phyloP scores from a whole-genome alignment of 1,140 invertebrate species.

The Amphibalanus amphitrite region DNA sequence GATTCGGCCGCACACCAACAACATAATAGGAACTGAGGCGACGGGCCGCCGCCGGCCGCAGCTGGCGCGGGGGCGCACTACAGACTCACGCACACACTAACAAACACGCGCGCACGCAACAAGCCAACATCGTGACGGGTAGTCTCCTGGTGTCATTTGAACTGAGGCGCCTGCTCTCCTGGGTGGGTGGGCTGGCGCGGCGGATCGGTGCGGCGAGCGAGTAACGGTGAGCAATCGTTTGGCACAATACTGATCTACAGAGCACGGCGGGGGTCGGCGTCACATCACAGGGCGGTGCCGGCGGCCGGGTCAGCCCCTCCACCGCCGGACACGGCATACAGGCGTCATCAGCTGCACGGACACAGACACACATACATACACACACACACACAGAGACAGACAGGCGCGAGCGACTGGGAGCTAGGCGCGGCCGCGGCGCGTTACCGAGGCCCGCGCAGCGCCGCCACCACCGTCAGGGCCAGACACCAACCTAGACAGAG shows the following conservation, averaged over 20 bases:
- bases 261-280: constrained; percentile 8
- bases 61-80: no score
- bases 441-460: neutral
- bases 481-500: constrained; percentile 5
- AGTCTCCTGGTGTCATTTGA: neutral
- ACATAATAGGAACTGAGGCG: neutral
- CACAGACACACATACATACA: neutral
- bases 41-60: no score
- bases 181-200: neutral
- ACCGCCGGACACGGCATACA: no score
- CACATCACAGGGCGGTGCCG: neutral
- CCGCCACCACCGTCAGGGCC: neutral
- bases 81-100: no score
- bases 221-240: constrained; percentile 5
- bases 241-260: constrained; percentile 10
- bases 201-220: neutral
- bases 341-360: no score
- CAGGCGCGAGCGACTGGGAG: neutral
- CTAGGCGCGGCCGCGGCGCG: neutral
- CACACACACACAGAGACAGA: neutral
- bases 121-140: neutral
- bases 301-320: no score
- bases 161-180: neutral
- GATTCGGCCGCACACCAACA: neutral
- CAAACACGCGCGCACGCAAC: neutral